Evolutionary conservation across 2,888 invertebrate species (phyloP).

Genomic region (Erebia palarica): DNA sequence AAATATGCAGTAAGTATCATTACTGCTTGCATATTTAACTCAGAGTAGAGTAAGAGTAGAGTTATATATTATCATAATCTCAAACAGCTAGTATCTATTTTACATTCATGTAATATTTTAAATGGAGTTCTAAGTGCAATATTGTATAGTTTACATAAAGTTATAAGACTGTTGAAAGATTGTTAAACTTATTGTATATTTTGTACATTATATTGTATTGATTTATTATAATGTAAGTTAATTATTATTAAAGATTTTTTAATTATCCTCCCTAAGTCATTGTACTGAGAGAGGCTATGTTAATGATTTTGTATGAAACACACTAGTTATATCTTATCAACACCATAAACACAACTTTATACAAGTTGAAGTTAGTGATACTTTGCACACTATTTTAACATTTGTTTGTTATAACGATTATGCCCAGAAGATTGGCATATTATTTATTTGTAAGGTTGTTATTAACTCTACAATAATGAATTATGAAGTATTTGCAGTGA

Average conservation of each 20-base stretch:
- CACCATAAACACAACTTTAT: constrained; percentile 37
- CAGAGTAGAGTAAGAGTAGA: constrained; percentile 34
- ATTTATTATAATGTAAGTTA: constrained; percentile 69
- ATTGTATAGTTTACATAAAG: constrained; percentile 75
- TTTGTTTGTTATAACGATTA: constrained; percentile 34
- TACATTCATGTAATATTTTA: constrained; percentile 36
- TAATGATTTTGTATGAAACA: constrained; percentile 45
- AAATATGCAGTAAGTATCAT: constrained; percentile 26
- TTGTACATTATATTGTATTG: constrained; percentile 75
- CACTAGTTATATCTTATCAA: constrained; percentile 37
- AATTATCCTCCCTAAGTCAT: constrained; percentile 53
- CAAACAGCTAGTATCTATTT: constrained; percentile 39
- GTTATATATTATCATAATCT: constrained; percentile 44
- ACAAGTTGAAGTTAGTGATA: constrained; percentile 37
- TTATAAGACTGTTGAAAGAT: constrained; percentile 81
- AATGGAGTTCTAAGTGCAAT: constrained; percentile 69
- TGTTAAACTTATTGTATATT: constrained; percentile 77
- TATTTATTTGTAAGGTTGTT: constrained; percentile 38
- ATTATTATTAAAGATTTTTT: constrained; percentile 62
- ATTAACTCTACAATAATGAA: constrained; percentile 35
- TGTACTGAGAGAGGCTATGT: constrained; percentile 59
- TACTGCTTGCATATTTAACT: constrained; percentile 8
- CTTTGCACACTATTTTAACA: constrained; percentile 35
- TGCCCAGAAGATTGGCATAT: constrained; percentile 33
- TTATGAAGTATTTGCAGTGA: background rate